phyloP scores from a whole-genome alignment of 2,797 vertebrate genomes.

The Micromesistius poutassou region DNA sequence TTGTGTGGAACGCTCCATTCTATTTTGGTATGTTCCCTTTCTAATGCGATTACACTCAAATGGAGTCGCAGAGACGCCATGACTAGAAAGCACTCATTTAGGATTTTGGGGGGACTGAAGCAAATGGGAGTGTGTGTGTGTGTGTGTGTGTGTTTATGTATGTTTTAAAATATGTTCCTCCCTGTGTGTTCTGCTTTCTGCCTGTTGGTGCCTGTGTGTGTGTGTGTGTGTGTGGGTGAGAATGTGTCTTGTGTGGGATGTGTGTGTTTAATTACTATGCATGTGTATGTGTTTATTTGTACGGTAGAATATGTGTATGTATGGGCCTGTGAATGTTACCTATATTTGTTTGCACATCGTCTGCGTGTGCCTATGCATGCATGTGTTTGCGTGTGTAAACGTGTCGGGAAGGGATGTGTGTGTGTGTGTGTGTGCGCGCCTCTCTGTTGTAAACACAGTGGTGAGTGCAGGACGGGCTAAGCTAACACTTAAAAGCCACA shows the following conservation, averaged over 20 bases:
- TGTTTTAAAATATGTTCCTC: conserved; percentile 8
- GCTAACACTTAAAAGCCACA: conserved; percentile 4
- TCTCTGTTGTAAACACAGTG: conserved; percentile 1
- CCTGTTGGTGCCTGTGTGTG: neutral
- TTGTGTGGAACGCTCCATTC: conserved; percentile 54
- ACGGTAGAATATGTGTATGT: neutral
- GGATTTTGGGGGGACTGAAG: conserved; percentile 26
- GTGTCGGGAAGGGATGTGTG: neutral
- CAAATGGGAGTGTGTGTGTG: conserved; percentile 25
- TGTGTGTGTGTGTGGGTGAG: neutral
- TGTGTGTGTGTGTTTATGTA: neutral
- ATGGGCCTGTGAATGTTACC: neutral
- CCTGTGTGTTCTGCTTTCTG: neutral
- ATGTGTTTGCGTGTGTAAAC: neutral
- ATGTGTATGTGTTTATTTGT: conserved; percentile 3
- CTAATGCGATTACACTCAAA: conserved; percentile 65
- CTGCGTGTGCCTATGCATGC: neutral
- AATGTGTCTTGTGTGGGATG: neutral
- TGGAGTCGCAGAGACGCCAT: conserved; percentile 46
- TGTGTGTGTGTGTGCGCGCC: neutral
- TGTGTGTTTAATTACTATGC: neutral
- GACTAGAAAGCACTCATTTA: conserved; percentile 48
- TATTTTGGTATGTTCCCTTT: conserved; percentile 62
- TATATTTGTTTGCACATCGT: neutral
- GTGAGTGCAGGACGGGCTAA: neutral